Evolutionary conservation across 1,140 invertebrate genomes (phyloP), one percentile per base, ranked within the genome.

Genomic region (Sminthurides bifidus): DNA sequence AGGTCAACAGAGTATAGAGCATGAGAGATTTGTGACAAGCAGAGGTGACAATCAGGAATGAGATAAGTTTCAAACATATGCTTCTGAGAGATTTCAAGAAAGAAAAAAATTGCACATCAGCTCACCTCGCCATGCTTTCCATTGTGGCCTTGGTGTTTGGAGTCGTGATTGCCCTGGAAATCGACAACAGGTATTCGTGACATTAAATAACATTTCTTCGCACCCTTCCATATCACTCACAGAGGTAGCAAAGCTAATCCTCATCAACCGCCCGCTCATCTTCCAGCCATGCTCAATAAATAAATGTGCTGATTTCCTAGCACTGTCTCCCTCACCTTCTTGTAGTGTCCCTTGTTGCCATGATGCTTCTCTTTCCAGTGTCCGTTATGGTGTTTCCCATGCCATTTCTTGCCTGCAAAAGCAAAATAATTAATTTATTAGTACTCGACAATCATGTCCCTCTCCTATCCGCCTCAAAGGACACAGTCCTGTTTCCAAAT

Each of bases 301-400:
- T 10, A 12, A 27, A 14, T 48, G 4, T 48, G 4, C 45, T 24
- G 8, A 27, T 48, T 48, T 15, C 29, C 8, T 44, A 15, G 8
- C 19, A 44, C 12, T 14, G 12, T 44, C 10, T 8, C 3, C 51
- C n/a, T 6, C 30, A 51, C 58, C 54, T 63, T 59, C 35, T 63
- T 63, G 40, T 63, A 50, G 27, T 59, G 46, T 35, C 61, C 61
- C 23, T 63, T 46, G 24, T 63, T 57, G 3, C 61, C 58, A 33
- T 63, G 61, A 53, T 63, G 54, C 27, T 63, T 60, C 24, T 60
- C 54, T 33, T 63, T 53, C 60, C 60, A 62, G 53, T 62, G 56
- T 27, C 60, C 60, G n/a, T 58, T 55, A 52, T 61, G 59, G 33
- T 59, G 41, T 30, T 54, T 52, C 14, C 61, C 61, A 40, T 63